Evolutionary conservation across 2,113 vertebrate species (phyloP).

Genomic region (Lophura nycthemera): DNA sequence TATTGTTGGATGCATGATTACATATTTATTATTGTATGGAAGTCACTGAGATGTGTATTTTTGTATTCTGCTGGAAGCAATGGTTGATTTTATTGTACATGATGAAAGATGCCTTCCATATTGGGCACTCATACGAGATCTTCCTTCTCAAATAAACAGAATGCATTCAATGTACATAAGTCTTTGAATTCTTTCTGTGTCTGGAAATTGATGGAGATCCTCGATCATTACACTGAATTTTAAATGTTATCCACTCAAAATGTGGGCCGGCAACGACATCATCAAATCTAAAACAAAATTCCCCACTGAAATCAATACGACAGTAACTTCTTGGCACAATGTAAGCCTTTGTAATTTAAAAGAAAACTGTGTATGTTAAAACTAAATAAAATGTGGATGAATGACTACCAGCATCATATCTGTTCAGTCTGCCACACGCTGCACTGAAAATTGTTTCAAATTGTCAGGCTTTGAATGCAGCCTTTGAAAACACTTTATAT

Average conservation of each 20-base stretch:
- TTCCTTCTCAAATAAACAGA: conserved; percentile 96
- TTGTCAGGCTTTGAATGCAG: not conserved
- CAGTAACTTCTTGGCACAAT: not conserved
- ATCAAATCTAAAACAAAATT: not conserved
- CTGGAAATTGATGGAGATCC: not conserved
- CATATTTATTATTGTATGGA: conserved; percentile 98
- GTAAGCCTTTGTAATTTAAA: not conserved
- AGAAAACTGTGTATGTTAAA: not conserved
- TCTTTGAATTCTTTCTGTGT: conserved; percentile 16
- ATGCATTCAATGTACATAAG: conserved; percentile 81
- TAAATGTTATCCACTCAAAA: not conserved
- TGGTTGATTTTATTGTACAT: conserved; percentile 91
- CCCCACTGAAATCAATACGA: not conserved
- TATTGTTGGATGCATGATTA: conserved; percentile 95
- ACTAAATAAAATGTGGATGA: not conserved
- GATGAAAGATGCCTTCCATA: conserved; percentile 82
- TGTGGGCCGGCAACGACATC: not conserved
- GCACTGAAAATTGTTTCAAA: not conserved
- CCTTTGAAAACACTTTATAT: not conserved
- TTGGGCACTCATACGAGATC: conserved; percentile 86
- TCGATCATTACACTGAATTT: not conserved
- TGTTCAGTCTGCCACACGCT: not conserved
- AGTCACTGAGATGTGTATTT: conserved; percentile 99
- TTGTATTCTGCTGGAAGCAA: conserved; percentile 95
- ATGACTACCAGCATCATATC: not conserved